Base-by-base conservation (phyloP, 2,797 vertebrate species). In the Glossophaga mutica region DNA sequence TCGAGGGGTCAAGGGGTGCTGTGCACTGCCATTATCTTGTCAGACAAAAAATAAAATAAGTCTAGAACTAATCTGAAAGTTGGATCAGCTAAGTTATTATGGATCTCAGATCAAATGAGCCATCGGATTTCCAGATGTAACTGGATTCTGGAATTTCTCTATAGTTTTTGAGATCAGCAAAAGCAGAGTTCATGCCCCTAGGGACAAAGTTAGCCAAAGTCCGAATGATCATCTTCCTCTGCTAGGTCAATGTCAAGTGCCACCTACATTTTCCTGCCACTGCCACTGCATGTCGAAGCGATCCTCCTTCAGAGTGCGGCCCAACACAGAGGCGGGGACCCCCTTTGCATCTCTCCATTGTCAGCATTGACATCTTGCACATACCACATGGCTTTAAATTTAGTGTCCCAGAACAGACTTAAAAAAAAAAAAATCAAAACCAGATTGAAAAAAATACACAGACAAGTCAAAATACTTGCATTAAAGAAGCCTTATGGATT, bases 401-500 rank as follows among this genome's bases (percentile, higher is more conserved):
- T 91, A 74, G 42, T 84, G 52, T 22, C 48, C 62, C 39, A 67
- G 70, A 85, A 88, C 68, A 94, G 76, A 68, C 24, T 44, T 65
- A 39, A 39, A 39, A 39, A 24, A 29, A 12, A 21, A 21, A 55
- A 29, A 59, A 86, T 70, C 26, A 76, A 92, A 93, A 93, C 48
- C 87, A 86, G n/a, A 92, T 73, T 84, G 92, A 90, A 90, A 91
- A 95, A 94, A 92, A 86, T 46, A 89, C 37, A 59, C 67, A 93
- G 67, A 83, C 65, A 95, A 89, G 44, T 76, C 86, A 70, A 91
- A 92, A 88, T 52, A 74, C 83, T 70, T 55, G 71, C n/a, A 90
- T 82, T 91, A 95, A 95, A 50, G 29, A 74, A 65, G 39, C 14
- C 48, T 55, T 79, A 39, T 26, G 11, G 90, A 94, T 81, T 94